Base-by-base conservation (phyloP, 2,888 invertebrate genomes). In the Amblyteles armatorius region DNA sequence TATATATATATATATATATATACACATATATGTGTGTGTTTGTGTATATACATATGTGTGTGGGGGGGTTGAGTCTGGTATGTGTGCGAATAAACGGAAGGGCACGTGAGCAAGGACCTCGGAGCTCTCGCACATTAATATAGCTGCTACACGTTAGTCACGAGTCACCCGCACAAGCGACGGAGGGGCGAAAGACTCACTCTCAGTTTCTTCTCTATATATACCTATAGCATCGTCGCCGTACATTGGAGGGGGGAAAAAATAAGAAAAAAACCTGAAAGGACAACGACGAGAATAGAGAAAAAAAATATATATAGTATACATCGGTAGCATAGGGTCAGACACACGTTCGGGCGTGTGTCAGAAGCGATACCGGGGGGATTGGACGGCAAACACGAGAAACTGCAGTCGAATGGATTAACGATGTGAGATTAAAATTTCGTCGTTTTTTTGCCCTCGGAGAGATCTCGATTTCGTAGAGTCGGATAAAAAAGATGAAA, bases 141-240 rank as follows among this genome's bases (percentile, higher is more conserved):
- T 13, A 73, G 69, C 52, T 50, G 36, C 65, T 74, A 60, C 13
- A 44, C 67, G 81, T 84, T 81, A 81, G 81, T 81, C 84, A 84
- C 73, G 68, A 68, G 77, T 55, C 71, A 65, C 63, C 26, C 79
- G 69, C 78, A 29, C 60, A 77, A 77, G 60, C 33, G 48, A 19
- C 73, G 11, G 73, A 81, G 78, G 84, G 84, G 84, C 79, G 81
- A 74, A 55, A 72, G 63, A 50, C 60, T 77, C 80, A 65, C 78
- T 81, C 78, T 84, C 84, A 69, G 81, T 84, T 84, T 81, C 69
- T 74, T 78, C 57, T n/a, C 3, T 0, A 22, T 36, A 13, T 77
- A 52, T 67, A 67, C 52, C 76, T 52, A 67, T 40, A 40, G 60
- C 33, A 78, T 78, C 80, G 60, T 60, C 57, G 44, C 33, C 55